Evolutionary conservation across 2,113 vertebrate genomes (phyloP).

Genomic region (Polyodon spathula): DNA sequence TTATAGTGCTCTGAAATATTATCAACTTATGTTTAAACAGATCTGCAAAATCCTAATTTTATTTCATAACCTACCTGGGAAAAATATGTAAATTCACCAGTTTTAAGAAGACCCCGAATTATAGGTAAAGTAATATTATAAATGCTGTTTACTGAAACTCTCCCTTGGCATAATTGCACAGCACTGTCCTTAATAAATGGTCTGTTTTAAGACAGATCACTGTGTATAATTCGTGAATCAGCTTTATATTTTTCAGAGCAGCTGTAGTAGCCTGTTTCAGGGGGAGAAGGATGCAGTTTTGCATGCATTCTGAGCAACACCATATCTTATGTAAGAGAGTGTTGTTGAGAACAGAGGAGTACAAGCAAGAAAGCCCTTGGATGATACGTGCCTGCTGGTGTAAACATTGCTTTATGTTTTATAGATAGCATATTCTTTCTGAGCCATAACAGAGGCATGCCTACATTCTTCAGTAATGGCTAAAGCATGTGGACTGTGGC

Average conservation of each 20-base stretch:
- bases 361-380: no score
- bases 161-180: neutral
- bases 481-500: neutral
- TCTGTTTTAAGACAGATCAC: constrained; percentile 35
- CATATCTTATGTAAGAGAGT: neutral
- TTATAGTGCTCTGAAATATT: no score
- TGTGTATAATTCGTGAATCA: constrained; percentile 40
- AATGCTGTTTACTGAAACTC: neutral
- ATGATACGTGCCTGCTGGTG: neutral
- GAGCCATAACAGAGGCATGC: neutral
- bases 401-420: neutral
- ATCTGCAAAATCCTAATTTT: no score
- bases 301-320: neutral
- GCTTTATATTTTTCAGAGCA: constrained; percentile 43
- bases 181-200: constrained; percentile 21
- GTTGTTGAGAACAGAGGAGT: neutral
- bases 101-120: no score
- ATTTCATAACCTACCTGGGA: no score
- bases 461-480: neutral
- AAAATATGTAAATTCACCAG: no score
- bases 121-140: neutral
- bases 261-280: constrained; percentile 21
- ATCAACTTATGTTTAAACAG: no score
- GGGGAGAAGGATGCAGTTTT: neutral
- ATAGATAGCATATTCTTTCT: neutral